Percentiles rank a stretch among this genome's conserved stretches.
These are phyloP conservation scores for Dermochelys coriacea DNA, from an alignment of 2,797 vertebrate genomes.

Conservation along the genomic window DNA sequence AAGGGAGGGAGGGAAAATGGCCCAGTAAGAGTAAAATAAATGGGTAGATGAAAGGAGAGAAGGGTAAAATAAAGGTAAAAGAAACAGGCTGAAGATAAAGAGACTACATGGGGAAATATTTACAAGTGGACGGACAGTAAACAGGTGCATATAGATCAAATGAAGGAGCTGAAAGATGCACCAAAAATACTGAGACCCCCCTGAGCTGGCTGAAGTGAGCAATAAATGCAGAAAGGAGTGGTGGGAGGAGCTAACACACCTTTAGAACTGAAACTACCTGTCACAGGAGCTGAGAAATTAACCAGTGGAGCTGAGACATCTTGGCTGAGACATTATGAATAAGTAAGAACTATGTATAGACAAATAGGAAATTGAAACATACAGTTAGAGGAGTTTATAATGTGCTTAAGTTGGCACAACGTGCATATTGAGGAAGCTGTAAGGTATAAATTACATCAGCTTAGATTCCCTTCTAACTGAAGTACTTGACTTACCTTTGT, in stretches of 20 bases:
- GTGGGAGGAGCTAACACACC: background rate
- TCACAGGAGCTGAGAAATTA: background rate
- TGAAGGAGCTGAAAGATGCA: background rate
- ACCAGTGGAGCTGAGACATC: background rate
- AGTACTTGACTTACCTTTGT: background rate
- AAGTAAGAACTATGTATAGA: background rate
- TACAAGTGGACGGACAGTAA: background rate
- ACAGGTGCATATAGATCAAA: background rate
- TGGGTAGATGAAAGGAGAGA: background rate
- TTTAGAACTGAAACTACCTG: background rate
- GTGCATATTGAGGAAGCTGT: background rate
- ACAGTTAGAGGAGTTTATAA: background rate
- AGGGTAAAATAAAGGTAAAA: background rate
- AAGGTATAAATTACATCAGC: background rate
- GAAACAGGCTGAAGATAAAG: background rate
- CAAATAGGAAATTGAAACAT: background rate
- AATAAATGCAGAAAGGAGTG: background rate
- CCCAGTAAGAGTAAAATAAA: slow-evolving; percentile 42
- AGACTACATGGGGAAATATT: background rate
- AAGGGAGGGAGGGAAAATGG: slow-evolving; percentile 23
- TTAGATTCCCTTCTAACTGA: background rate
- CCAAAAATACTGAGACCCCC: background rate
- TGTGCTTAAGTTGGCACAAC: background rate
- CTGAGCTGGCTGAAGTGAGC: background rate
- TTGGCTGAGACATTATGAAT: background rate